Evolutionary conservation across 2,888 invertebrate species (phyloP), one percentile per base, ranked within the genome.

Genomic region (Campoplex capitator): DNA sequence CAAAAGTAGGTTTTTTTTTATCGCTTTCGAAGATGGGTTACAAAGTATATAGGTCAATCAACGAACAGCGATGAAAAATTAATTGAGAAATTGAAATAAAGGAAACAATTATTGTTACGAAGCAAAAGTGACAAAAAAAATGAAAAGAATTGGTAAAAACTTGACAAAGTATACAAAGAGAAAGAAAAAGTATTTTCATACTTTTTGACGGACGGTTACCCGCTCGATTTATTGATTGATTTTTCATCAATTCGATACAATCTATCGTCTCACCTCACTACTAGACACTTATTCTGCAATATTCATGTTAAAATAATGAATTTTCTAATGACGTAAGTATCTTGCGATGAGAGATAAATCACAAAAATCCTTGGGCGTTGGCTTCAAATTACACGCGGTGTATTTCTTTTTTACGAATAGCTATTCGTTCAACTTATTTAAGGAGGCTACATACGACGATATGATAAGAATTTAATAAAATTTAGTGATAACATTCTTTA

Each of bases 381-480:
- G 67, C 73, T 38, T 58, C 38, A 65, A 56, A 23, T 51, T 68
- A 18, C 28, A 35, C 35, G 16, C 42, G 1, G 9, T 18, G 73
- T 65, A 76, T 84, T 62, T 58, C 32, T 75, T 38, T 62, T 54
- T 74, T 48, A 51, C 45, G 35, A 82, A 38, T 38, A 77, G 54
- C 58, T 28, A 78, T 86, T 86, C 77, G 84, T 86, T 84, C 81
- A 75, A 82, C 70, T 87, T 84, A 56, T 23, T 23, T 23, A 23
- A 23, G 23, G 23, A 23, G 23, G 23, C 23, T 23, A 23, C 0
- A 23, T 23, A 23, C 23, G 23, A 23, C 23, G 0, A 23, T 23
- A 23, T 23, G 23, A 23, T 23, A 23, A 23, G 23, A 23, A 23
- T 23, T 23, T 23, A 23, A 23, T 23, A 23, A 23, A 23, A 23